phyloP scores from a whole-genome alignment of 2,888 invertebrate genomes.

The Sinopyrophorus schimmeli region DNA sequence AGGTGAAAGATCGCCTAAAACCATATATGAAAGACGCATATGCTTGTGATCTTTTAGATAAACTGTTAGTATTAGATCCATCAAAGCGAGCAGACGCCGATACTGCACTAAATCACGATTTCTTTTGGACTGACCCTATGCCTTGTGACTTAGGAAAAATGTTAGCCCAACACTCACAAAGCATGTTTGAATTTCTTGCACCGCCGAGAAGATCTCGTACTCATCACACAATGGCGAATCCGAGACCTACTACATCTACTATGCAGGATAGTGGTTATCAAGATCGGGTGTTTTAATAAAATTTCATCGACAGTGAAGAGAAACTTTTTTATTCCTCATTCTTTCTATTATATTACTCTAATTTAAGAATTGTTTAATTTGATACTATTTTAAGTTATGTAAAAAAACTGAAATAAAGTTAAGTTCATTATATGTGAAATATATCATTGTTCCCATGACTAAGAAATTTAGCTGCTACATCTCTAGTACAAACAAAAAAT shows the following conservation, averaged over 20 bases:
- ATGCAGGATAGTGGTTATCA: constrained; percentile 81
- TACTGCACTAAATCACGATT: constrained; percentile 93
- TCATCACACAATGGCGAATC: constrained; percentile 61
- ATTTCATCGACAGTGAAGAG: neutral
- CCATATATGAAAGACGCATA: constrained; percentile 90
- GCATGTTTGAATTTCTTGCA: constrained; percentile 94
- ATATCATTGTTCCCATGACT: too few relatives aligned
- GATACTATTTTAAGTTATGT: too few relatives aligned
- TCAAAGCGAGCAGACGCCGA: constrained; percentile 86
- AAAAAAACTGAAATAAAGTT: too few relatives aligned
- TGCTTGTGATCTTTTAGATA: constrained; percentile 92
- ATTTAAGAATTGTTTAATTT: too few relatives aligned
- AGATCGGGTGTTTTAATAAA: constrained; percentile 77
- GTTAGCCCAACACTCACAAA: constrained; percentile 86
- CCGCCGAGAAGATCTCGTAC: constrained; percentile 74
- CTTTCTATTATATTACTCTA: too few relatives aligned
- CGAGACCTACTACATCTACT: constrained; percentile 58
- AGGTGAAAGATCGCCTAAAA: constrained; percentile 79
- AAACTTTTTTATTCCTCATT: neutral
- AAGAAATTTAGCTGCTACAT: too few relatives aligned
- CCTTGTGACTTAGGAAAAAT: constrained; percentile 89
- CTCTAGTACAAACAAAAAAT: too few relatives aligned
- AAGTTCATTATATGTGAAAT: too few relatives aligned
- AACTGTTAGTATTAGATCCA: constrained; percentile 89
- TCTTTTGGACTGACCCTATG: constrained; percentile 98